Evolutionary conservation across 2,113 vertebrate genomes (phyloP), one percentile per base, ranked within the genome.

Genomic region (Erythrocercus mccallii): DNA sequence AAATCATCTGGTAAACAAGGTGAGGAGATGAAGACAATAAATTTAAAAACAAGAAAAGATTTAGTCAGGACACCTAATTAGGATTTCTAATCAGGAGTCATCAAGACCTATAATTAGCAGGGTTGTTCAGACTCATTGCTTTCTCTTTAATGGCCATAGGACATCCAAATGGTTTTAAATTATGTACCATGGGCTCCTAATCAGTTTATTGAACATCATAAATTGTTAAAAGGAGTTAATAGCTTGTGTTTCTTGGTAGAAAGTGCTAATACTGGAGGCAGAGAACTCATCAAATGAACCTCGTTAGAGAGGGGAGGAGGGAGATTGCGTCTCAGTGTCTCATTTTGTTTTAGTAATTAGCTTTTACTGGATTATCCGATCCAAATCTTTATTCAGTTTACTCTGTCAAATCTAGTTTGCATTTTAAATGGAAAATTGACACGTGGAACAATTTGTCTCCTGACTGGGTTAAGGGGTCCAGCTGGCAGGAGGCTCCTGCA

Each of bases 1-100:
- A 94, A 95, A 88, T 71, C 78, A 86, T 74, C 71, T 53, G 38
- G 86, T 78, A 92, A 96, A 70, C 44, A 94, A 94, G 70, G 91
- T 93, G 85, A 90, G 90, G 73, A 92, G 86, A 91, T 81, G 82
- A 97, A 95, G 92, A 95, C 80, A 94, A 96, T 93, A 95, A 77
- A 97, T 95, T 96, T 87, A 44, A 92, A 97, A 95, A 42, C 73
- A 94, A 97, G 94, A 97, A 97, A 97, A 98, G 96, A 98, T 98
- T 98, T 98, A 98, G 77, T 98, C 98, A 97, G 94, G 97, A 97
- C 92, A 98, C 97, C 98, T 98, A 98, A 99, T 99, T 98, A 99
- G 98, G 98, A 97, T 98, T 98, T 97, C 98, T 99, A 98, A 98
- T 99, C 98, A 99, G 98, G 97, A 98, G 97, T 98, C 98, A 98